phyloP scores from a whole-genome alignment of 2,113 vertebrate genomes.

The Protobothrops flavoviridis region DNA sequence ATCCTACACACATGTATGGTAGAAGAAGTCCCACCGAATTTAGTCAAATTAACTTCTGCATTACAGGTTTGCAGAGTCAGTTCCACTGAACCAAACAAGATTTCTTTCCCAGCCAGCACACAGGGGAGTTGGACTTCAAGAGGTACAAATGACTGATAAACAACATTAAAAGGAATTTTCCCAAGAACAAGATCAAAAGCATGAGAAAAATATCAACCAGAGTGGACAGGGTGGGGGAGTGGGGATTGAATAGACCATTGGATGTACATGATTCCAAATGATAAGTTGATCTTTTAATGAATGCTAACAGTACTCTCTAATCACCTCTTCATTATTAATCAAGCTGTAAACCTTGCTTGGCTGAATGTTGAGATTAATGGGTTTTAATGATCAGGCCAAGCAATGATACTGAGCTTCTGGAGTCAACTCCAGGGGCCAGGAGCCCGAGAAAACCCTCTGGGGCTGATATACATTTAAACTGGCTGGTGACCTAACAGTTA shows the following conservation, averaged over 20 bases:
- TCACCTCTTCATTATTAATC: conserved; percentile 25
- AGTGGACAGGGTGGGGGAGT: background rate
- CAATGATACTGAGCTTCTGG: background rate
- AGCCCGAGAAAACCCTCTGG: background rate
- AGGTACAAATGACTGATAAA: background rate
- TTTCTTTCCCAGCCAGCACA: background rate
- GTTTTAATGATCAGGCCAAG: background rate
- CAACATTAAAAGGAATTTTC: conserved; percentile 4
- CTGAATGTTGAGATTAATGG: conserved; percentile 9
- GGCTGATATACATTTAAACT: background rate
- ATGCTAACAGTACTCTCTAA: conserved; percentile 15
- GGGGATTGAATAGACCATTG: background rate
- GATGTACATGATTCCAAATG: conserved; percentile 17
- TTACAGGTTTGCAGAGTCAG: background rate
- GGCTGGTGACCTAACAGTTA: background rate
- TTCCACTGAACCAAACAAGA: background rate
- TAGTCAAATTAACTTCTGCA: background rate
- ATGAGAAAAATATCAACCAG: background rate
- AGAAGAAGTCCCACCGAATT: background rate
- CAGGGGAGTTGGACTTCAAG: background rate
- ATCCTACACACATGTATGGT: background rate
- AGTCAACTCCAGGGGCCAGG: background rate
- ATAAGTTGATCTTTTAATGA: conserved; percentile 25
- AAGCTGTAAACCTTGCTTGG: background rate
- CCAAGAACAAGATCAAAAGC: conserved; percentile 20